Evolutionary conservation across 2,113 vertebrate species (phyloP).

Genomic region (Hippocampus abdominalis): DNA sequence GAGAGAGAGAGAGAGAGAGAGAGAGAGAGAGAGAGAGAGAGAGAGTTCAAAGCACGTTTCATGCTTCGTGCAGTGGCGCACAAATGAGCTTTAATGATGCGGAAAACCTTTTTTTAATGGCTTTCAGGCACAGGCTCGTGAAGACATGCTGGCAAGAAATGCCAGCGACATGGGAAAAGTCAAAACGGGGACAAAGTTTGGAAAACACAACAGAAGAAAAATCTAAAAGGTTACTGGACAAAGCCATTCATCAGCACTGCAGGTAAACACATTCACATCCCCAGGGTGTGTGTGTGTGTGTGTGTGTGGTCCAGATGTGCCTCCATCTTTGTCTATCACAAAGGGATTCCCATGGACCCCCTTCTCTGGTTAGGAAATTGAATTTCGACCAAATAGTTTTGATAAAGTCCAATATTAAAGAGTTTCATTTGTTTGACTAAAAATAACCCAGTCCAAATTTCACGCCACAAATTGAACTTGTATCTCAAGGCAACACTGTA

Average conservation of each 20-base stretch:
- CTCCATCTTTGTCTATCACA: constrained; percentile 6
- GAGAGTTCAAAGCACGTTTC: background rate
- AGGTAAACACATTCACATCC: constrained; percentile 34
- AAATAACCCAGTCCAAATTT: too few relatives aligned
- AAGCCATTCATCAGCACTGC: constrained; percentile 35
- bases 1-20: too few relatives aligned
- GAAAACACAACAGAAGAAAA: constrained; percentile 2
- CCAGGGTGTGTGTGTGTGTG: background rate
- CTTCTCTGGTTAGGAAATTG: background rate
- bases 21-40: too few relatives aligned
- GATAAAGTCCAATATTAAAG: too few relatives aligned
- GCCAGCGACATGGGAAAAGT: background rate
- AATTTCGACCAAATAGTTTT: background rate
- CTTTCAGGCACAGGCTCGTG: constrained; percentile 36
- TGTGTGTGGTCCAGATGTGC: constrained; percentile 19
- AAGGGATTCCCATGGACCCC: background rate
- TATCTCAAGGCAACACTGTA: too few relatives aligned
- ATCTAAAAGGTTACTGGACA: background rate
- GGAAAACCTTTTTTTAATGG: constrained; percentile 20
- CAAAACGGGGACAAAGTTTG: background rate
- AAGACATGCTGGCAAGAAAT: constrained; percentile 1
- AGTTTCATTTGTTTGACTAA: too few relatives aligned
- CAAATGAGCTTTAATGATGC: constrained; percentile 29
- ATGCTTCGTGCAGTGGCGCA: background rate
- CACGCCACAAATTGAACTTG: too few relatives aligned